These are phyloP conservation scores for Nematostella vectensis DNA, from an alignment of 92 coral and sea anemone genomes.

Conservation along the genomic window DNA sequence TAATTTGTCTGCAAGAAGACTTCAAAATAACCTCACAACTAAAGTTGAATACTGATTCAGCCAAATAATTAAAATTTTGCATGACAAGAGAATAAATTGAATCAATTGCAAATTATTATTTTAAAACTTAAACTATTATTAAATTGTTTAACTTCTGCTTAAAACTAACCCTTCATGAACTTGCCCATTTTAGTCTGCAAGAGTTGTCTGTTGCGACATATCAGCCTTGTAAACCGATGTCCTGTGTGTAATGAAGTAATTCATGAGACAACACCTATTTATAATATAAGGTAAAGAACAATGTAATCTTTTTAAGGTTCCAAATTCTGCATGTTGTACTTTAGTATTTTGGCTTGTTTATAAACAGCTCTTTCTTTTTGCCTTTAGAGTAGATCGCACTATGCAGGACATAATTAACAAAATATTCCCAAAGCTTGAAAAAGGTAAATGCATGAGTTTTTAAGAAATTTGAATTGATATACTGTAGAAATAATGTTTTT, in stretches of 20 bases:
- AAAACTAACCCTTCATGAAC: too few species aligned
- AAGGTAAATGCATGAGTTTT: conserved; percentile 49
- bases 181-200: conserved; percentile 84
- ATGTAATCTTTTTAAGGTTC: neutral
- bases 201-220: conserved; percentile 79
- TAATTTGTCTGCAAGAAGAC: too few species aligned
- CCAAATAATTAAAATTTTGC: too few species aligned
- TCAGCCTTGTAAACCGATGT: conserved; percentile 73
- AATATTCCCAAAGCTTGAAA: conserved; percentile 71
- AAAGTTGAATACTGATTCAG: too few species aligned
- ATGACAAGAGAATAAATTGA: too few species aligned
- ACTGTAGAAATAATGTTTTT: too few species aligned
- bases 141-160: too few species aligned
- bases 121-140: too few species aligned
- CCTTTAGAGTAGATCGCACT: conserved; percentile 62
- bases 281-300: conserved; percentile 63
- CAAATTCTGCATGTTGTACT: neutral
- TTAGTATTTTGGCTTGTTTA: neutral
- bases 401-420: conserved; percentile 89
- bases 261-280: conserved; percentile 87
- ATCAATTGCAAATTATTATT: too few species aligned
- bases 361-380: neutral
- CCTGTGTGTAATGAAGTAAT: conserved; percentile 70
- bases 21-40: too few species aligned
- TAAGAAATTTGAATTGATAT: too few species aligned